phyloP scores from a whole-genome alignment of 2,113 vertebrate species.

The Zootoca vivipara region DNA sequence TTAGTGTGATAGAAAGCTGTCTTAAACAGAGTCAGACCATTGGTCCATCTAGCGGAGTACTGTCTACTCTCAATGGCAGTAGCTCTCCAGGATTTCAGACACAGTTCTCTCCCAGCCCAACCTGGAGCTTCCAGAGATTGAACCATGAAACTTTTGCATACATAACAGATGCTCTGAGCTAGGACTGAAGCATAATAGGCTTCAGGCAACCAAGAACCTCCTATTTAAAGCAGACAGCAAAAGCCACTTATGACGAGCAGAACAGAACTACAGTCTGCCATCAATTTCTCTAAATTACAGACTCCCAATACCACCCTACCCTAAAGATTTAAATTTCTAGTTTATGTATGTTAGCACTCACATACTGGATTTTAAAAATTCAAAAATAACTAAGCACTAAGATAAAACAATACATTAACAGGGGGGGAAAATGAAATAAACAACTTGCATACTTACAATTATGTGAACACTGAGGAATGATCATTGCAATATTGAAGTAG shows the following conservation, averaged over 20 bases:
- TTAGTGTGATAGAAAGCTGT: no score
- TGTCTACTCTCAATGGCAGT: no score
- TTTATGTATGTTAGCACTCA: not conserved
- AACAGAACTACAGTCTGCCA: not conserved
- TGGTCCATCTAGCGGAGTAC: no score
- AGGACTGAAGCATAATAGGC: not conserved
- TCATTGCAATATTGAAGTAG: constrained; percentile 90
- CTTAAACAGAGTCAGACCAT: no score
- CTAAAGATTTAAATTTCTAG: not conserved
- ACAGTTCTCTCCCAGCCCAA: no score
- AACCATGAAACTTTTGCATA: no score
- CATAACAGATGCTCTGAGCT: no score
- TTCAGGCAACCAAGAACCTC: not conserved
- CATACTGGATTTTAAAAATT: not conserved
- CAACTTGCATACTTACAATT: constrained; percentile 87
- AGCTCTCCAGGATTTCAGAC: no score
- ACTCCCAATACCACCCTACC: not conserved
- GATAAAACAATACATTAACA: not conserved
- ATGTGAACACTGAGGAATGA: constrained; percentile 93
- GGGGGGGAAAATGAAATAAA: not conserved
- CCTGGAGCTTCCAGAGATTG: no score
- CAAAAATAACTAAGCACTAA: not conserved
- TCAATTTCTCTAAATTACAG: not conserved
- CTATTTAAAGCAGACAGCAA: not conserved
- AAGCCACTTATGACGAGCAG: not conserved